A percentile compares a stretch with the other conserved stretches of the same genome.
Evolutionary conservation across 1,140 invertebrate genomes (phyloP).

Genomic region (Drosophila burlai): DNA sequence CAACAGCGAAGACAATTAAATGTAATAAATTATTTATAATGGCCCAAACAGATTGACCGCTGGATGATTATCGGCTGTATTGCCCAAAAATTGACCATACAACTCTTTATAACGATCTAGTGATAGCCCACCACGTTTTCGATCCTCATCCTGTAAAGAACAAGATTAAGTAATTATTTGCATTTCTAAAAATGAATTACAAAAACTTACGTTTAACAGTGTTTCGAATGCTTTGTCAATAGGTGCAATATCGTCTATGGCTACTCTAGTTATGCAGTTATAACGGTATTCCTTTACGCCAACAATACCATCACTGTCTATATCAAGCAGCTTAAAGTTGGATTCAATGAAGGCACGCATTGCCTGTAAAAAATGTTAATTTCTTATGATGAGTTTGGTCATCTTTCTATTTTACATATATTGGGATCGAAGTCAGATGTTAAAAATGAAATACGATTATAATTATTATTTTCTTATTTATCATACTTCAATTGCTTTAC

Average conservation of each 20-base stretch:
- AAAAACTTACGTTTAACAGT: conserved; percentile 88
- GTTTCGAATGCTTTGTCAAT: conserved; percentile 92
- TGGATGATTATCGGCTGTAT: conserved; percentile 89
- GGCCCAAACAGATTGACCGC: conserved; percentile 93
- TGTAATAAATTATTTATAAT: conserved; percentile 82
- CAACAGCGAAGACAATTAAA: conserved; percentile 85
- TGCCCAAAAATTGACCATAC: conserved; percentile 92
- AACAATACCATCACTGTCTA: conserved; percentile 92
- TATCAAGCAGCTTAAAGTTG: conserved; percentile 92
- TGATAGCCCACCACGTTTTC: conserved; percentile 90
- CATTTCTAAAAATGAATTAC: conserved; percentile 79
- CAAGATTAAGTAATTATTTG: background rate
- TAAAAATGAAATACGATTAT: no score
- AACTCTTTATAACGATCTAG: conserved; percentile 92
- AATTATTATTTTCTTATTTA: no score
- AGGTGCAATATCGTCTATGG: conserved; percentile 90
- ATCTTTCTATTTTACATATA: background rate
- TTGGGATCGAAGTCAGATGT: background rate
- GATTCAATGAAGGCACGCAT: conserved; percentile 93
- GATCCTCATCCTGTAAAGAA: conserved; percentile 90
- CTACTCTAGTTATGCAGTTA: conserved; percentile 92
- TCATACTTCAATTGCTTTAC: no score
- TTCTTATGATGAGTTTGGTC: background rate
- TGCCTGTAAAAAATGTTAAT: conserved; percentile 85
- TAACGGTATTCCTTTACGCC: conserved; percentile 92